phyloP scores from a whole-genome alignment of 2,797 vertebrate species.

The Peromyscus aztecus region DNA sequence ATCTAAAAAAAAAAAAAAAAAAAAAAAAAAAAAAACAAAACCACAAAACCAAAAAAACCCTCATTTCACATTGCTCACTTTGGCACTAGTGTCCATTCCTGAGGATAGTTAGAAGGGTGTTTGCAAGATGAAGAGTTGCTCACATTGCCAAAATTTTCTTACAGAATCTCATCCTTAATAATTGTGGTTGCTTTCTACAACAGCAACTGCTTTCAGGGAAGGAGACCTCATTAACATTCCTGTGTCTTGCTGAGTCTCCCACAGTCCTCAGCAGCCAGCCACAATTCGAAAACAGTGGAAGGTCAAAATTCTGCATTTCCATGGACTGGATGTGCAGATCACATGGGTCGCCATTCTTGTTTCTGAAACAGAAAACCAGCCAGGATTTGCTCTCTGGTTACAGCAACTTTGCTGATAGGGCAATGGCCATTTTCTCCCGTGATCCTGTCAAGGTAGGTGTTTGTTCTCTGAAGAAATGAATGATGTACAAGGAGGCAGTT shows the following conservation, averaged over 20 bases:
- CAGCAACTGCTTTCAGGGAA: constrained; percentile 45
- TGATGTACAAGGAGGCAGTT: neutral
- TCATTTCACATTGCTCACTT: neutral
- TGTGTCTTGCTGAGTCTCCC: constrained; percentile 51
- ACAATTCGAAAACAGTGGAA: constrained; percentile 63
- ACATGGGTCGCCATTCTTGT: constrained; percentile 19
- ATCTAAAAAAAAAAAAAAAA: neutral
- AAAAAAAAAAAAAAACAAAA: accelerated
- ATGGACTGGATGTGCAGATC: constrained; percentile 11
- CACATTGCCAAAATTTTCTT: constrained; percentile 44
- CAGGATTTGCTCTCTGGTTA: neutral
- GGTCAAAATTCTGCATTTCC: constrained; percentile 63
- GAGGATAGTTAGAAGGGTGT: constrained; percentile 16
- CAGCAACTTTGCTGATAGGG: neutral
- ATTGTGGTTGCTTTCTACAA: constrained; percentile 43
- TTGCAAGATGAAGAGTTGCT: constrained; percentile 48
- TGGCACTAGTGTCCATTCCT: neutral
- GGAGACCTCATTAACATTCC: constrained; percentile 69
- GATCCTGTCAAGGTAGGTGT: neutral
- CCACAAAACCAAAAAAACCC: neutral
- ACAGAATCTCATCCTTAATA: constrained; percentile 63
- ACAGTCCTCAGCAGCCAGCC: constrained; percentile 58
- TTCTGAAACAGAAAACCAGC: constrained; percentile 46
- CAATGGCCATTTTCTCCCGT: neutral
- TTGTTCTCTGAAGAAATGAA: neutral